A percentile compares a stretch with the other conserved stretches of the same genome.
Evolutionary conservation across 2,113 vertebrate genomes (phyloP).

Genomic region (Strix uralensis): DNA sequence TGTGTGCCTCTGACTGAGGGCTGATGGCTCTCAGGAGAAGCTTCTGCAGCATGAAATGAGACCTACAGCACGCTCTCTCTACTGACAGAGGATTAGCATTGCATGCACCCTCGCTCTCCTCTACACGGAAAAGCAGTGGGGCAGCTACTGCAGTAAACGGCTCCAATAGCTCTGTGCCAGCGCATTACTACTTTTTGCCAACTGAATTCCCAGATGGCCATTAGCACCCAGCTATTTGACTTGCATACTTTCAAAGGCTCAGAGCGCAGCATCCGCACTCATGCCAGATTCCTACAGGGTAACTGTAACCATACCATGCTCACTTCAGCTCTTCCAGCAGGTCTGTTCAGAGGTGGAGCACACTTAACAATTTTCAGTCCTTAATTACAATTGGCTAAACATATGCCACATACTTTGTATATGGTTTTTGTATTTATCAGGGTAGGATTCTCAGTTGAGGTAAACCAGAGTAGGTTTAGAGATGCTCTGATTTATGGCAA

Average conservation of each 20-base stretch:
- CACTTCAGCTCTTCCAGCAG: not conserved
- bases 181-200: not conserved
- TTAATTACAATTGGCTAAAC: not conserved
- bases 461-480: not conserved
- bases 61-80: not conserved
- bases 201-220: slow-evolving; percentile 10
- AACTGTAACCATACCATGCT: not conserved
- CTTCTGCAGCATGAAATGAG: not conserved
- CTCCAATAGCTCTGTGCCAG: not conserved
- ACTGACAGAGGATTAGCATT: not conserved
- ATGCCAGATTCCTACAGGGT: not conserved
- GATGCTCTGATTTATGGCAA: not conserved
- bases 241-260: not conserved
- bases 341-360: not conserved
- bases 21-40: not conserved
- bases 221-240: slow-evolving; percentile 14
- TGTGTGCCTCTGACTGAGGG: not conserved
- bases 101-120: not conserved
- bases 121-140: not conserved
- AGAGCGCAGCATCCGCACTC: not conserved
- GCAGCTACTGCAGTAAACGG: not conserved
- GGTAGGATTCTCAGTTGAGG: not conserved
- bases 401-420: not conserved
- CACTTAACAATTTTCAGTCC: not conserved
- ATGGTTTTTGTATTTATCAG: not conserved